Percentiles rank a stretch among this genome's conserved stretches.
These are phyloP conservation scores for Drosophila maculinotata DNA, from an alignment of 2,888 invertebrate genomes.

Conservation along the genomic window DNA sequence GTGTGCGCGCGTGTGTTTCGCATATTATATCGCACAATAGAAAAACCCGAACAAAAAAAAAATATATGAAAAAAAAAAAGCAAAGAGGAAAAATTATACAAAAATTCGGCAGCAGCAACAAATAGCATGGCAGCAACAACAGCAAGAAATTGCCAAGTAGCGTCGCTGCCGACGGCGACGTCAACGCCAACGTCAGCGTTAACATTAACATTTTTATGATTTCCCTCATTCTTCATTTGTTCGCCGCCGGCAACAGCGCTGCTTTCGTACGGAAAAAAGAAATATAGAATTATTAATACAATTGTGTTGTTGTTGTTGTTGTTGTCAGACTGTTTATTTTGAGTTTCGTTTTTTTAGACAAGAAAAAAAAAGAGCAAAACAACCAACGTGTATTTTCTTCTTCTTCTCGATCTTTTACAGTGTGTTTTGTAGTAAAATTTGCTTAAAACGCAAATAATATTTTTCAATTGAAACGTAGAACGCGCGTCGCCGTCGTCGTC, in stretches of 20 bases:
- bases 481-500: slow-evolving; percentile 58
- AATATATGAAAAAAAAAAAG: slow-evolving; percentile 38
- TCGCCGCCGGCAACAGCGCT: slow-evolving; percentile 61
- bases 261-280: slow-evolving; percentile 14
- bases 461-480: slow-evolving; percentile 57
- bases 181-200: slow-evolving; percentile 21
- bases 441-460: slow-evolving; percentile 49
- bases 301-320: slow-evolving; percentile 43
- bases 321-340: slow-evolving; percentile 14
- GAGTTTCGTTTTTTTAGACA: background rate
- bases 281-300: background rate
- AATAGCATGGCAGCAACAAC: slow-evolving; percentile 45
- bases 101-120: slow-evolving; percentile 65
- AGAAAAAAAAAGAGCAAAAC: background rate
- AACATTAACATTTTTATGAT: slow-evolving; percentile 35
- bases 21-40: slow-evolving; percentile 74
- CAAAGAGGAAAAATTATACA: slow-evolving; percentile 47
- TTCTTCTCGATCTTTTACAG: slow-evolving; percentile 67
- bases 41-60: slow-evolving; percentile 48
- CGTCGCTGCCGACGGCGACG: slow-evolving; percentile 39
- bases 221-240: slow-evolving; percentile 48
- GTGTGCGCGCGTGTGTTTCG: slow-evolving; percentile 80
- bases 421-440: slow-evolving; percentile 68
- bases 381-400: slow-evolving; percentile 40
- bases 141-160: slow-evolving; percentile 66